Evolutionary conservation across 2,888 invertebrate genomes (phyloP).

Genomic region (Parascotia fuliginaria): DNA sequence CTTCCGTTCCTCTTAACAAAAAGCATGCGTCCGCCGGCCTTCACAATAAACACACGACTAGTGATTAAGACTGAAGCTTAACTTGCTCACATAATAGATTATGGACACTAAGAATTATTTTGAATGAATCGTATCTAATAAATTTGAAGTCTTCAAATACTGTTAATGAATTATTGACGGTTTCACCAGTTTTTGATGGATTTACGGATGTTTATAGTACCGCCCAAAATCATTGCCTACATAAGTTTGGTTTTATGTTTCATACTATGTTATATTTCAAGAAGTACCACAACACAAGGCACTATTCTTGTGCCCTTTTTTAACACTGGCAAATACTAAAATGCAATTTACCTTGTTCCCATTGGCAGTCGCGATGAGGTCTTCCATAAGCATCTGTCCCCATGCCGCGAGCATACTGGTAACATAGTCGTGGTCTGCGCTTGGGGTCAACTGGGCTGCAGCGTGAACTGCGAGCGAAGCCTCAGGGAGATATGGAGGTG

Average conservation of each 20-base stretch:
- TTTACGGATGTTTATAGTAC: too few species aligned
- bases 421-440: constrained; percentile 89
- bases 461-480: constrained; percentile 85
- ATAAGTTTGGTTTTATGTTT: neutral
- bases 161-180: too few species aligned
- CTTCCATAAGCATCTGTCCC: constrained; percentile 91
- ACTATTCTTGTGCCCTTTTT: constrained; percentile 12
- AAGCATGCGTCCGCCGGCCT: constrained; percentile 69
- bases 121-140: too few species aligned
- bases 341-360: constrained; percentile 69
- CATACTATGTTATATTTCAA: constrained; percentile 8
- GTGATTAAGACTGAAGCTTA: constrained; percentile 41
- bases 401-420: constrained; percentile 92
- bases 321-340: neutral
- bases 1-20: constrained; percentile 66
- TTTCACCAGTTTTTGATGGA: too few species aligned
- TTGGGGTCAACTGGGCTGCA: constrained; percentile 83
- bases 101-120: constrained; percentile 10
- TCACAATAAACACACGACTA: constrained; percentile 50
- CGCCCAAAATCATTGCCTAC: too few species aligned
- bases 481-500: constrained; percentile 87
- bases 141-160: too few species aligned
- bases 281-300: constrained; percentile 28
- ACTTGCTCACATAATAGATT: constrained; percentile 30
- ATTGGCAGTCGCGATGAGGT: constrained; percentile 89